A percentile compares a stretch with the other conserved stretches of the same genome.
Evolutionary conservation across 92 coral and sea anemone species (phyloP).

Genomic region (Porites lobata): DNA sequence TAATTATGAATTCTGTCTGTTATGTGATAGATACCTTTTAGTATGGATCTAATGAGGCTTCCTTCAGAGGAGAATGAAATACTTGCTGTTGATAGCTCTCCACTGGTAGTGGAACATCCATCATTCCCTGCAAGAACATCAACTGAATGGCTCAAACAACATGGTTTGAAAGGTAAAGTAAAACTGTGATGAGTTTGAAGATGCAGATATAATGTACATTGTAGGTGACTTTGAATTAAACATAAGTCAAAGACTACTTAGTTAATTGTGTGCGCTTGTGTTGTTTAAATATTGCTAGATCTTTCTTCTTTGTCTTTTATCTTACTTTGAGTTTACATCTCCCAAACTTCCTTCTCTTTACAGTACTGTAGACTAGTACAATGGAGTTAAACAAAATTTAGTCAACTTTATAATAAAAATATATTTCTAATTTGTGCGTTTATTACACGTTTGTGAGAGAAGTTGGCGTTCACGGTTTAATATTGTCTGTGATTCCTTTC

Average conservation of each 20-base stretch:
- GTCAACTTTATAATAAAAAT: no score
- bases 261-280: no score
- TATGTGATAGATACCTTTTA: constrained; percentile 40
- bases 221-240: neutral
- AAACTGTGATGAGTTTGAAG: neutral
- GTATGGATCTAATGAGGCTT: constrained; percentile 61
- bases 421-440: no score
- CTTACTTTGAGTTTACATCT: no score
- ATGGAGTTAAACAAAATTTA: no score
- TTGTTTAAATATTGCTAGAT: no score
- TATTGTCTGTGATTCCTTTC: neutral
- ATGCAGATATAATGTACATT: neutral
- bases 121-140: constrained; percentile 99
- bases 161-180: constrained; percentile 90
- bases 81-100: constrained; percentile 73
- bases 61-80: constrained; percentile 32
- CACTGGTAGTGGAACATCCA: constrained; percentile 94
- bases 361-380: no score
- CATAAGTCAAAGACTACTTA: no score
- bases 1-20: neutral
- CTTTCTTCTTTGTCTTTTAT: no score
- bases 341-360: no score
- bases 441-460: no score
- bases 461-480: neutral
- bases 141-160: constrained; percentile 95